phyloP scores from a whole-genome alignment of 2,797 vertebrate genomes.

The Phrynocephalus vlangalii region DNA sequence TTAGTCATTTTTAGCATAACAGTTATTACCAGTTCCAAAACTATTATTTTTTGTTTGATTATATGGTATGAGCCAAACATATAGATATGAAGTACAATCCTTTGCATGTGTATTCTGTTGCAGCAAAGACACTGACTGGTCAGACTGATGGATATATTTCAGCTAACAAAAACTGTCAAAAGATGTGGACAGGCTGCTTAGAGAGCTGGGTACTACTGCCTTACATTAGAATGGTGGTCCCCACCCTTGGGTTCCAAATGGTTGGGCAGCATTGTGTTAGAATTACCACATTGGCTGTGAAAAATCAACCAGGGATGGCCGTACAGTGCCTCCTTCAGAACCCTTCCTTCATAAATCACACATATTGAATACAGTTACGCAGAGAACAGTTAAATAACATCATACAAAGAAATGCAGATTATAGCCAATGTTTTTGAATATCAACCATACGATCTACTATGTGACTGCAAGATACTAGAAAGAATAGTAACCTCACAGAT shows the following conservation, averaged over 20 bases:
- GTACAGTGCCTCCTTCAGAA: not conserved
- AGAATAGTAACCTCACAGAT: not conserved
- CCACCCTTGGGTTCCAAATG: too few species aligned
- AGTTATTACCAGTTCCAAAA: not conserved
- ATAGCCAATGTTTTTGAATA: not conserved
- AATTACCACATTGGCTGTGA: not conserved
- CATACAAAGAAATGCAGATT: not conserved
- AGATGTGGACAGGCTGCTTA: not conserved
- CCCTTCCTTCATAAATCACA: not conserved
- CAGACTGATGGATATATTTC: not conserved
- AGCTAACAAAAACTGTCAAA: not conserved
- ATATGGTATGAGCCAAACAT: not conserved
- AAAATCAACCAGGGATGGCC: not conserved
- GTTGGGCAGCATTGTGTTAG: not conserved
- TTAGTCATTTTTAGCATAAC: constrained; percentile 16
- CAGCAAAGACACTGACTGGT: not conserved
- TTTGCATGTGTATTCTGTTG: not conserved
- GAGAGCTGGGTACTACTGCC: not conserved
- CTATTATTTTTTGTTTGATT: not conserved
- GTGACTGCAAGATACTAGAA: not conserved
- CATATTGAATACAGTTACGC: not conserved
- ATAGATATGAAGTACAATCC: not conserved
- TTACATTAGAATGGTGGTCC: not conserved
- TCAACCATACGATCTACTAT: not conserved
- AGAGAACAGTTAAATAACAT: not conserved